Evolutionary conservation across 1,140 invertebrate genomes (phyloP).

Genomic region (Lasioglossum baleicum): DNA sequence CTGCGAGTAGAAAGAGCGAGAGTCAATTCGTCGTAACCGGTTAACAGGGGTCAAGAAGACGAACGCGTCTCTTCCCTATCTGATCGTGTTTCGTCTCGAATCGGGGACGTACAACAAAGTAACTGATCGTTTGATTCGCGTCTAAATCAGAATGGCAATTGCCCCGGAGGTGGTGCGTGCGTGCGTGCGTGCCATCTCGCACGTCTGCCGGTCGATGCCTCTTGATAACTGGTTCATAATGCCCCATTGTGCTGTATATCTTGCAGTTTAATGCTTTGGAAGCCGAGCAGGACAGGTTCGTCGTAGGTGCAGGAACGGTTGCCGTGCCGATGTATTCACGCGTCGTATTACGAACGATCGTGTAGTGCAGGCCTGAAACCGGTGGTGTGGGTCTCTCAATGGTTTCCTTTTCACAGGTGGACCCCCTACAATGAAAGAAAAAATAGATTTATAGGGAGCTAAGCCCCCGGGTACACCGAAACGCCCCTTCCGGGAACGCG

Average conservation of each 20-base stretch:
- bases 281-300: neutral
- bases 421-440: no score
- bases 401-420: no score
- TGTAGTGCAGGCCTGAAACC: no score
- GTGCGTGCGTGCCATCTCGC: slow-evolving; percentile 63
- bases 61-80: no score
- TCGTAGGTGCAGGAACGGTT: neutral
- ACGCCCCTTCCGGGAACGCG: no score
- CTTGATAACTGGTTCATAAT: slow-evolving; percentile 48
- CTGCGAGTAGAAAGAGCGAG: no score
- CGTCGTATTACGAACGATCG: no score
- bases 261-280: slow-evolving; percentile 2
- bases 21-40: no score
- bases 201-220: slow-evolving; percentile 56
- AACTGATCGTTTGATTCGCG: slow-evolving; percentile 18
- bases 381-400: no score
- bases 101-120: neutral
- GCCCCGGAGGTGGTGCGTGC: slow-evolving; percentile 34
- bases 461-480: no score
- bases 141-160: slow-evolving; percentile 24
- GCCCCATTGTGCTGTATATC: slow-evolving; percentile 15
- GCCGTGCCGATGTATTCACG: neutral
- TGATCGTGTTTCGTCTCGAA: neutral
- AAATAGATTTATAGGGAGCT: no score
- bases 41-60: no score